phyloP scores from a whole-genome alignment of 2,797 vertebrate genomes.

The Chloroceryle amazona region DNA sequence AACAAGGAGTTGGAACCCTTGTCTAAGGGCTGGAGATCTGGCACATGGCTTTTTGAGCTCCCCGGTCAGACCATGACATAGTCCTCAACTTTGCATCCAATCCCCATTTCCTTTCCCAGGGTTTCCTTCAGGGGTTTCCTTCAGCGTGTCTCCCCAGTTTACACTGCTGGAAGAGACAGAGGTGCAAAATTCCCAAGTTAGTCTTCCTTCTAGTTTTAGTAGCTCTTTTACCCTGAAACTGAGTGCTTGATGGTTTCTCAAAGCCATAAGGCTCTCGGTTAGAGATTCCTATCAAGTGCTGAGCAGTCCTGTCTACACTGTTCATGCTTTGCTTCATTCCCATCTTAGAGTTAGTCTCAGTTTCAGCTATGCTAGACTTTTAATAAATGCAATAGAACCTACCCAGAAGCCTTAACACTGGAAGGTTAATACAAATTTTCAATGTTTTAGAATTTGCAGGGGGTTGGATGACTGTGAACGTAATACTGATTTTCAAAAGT shows the following conservation, averaged over 20 bases:
- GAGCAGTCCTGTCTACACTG: background rate
- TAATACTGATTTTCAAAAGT: background rate
- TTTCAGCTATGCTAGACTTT: background rate
- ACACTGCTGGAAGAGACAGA: background rate
- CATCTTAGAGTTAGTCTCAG: background rate
- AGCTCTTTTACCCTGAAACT: background rate
- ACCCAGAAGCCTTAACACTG: background rate
- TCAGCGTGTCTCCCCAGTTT: background rate
- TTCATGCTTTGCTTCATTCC: background rate
- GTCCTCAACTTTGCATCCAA: background rate
- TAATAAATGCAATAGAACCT: background rate
- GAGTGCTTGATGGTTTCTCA: background rate
- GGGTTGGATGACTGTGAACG: background rate
- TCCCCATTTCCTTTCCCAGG: background rate
- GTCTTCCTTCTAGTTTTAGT: background rate
- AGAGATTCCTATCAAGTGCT: accelerated
- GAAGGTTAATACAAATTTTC: background rate
- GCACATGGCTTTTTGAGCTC: accelerated
- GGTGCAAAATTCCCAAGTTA: background rate
- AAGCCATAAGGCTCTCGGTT: background rate
- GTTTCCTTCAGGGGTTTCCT: background rate
- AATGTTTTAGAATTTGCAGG: background rate
- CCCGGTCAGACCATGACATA: background rate
- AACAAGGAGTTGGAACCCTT: background rate
- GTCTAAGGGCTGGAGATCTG: background rate